Conservation (phyloP, 2,113 vertebrate genomes). For the Actinemys pallida region DNA sequence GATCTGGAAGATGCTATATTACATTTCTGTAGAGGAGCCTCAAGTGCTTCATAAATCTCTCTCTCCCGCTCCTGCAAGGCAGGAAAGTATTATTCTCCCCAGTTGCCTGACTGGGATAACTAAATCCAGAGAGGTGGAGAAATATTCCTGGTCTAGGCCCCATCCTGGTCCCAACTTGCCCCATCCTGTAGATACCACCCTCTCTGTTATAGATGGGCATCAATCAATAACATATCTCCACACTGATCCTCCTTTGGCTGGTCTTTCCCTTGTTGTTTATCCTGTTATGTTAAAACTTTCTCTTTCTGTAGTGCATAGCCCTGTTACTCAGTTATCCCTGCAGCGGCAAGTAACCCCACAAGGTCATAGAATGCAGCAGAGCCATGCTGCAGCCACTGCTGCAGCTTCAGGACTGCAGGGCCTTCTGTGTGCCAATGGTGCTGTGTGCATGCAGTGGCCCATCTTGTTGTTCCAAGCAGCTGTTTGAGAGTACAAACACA, state of each 20-base stretch:
- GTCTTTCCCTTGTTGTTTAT: neutral
- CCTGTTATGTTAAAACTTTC: neutral
- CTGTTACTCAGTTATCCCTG: neutral
- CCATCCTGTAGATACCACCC: neutral
- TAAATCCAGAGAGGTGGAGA: neutral
- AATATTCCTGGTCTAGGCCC: rapidly evolving
- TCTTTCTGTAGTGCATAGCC: neutral
- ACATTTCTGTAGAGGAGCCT: neutral
- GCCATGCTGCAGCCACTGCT: neutral
- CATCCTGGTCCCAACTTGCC: neutral
- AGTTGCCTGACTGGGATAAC: neutral
- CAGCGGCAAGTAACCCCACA: neutral
- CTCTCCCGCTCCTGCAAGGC: neutral
- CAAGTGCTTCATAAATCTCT: neutral
- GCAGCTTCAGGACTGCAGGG: neutral
- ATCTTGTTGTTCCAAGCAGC: neutral
- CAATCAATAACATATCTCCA: neutral
- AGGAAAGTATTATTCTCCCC: neutral
- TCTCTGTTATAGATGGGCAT: neutral
- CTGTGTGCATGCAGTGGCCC: rapidly evolving
- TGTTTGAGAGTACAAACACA: neutral
- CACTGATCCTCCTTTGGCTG: neutral
- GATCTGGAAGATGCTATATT: neutral
- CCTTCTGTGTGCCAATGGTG: rapidly evolving
- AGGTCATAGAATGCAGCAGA: neutral